Percentiles rank a stretch among this genome's conserved stretches.
These are phyloP conservation scores for Peromyscus attwateri DNA, from an alignment of 2,797 vertebrate genomes.

Conservation along the genomic window DNA sequence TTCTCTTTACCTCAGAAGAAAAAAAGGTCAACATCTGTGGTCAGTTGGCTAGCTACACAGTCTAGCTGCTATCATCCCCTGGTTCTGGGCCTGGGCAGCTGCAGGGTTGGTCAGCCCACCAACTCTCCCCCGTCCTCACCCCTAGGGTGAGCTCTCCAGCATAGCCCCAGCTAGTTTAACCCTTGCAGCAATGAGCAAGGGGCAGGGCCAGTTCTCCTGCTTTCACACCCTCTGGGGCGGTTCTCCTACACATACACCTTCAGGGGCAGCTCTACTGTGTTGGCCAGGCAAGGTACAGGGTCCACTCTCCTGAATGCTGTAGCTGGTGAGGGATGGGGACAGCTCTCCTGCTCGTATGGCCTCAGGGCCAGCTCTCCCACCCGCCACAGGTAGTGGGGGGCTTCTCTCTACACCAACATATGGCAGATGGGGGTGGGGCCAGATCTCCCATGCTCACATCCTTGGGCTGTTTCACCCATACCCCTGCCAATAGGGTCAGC, in stretches of 20 bases:
- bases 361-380: neutral
- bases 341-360: neutral
- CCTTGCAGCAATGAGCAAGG: neutral
- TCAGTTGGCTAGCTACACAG: too few species aligned
- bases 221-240: neutral
- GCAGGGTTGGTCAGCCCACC: neutral
- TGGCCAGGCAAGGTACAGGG: neutral
- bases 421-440: neutral
- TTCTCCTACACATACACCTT: neutral
- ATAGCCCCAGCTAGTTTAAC: neutral
- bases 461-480: neutral
- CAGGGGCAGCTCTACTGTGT: neutral
- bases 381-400: accelerated
- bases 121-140: neutral
- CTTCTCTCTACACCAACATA: neutral
- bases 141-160: neutral
- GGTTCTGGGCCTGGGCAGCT: neutral
- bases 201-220: neutral
- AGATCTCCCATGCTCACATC: neutral
- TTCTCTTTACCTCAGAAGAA: neutral
- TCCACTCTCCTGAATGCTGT: neutral
- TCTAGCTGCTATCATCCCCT: too few species aligned
- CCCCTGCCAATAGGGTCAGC: neutral
- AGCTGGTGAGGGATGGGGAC: neutral
- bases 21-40: neutral